Evolutionary conservation across 2,113 vertebrate genomes (phyloP), one percentile per base, ranked within the genome.

Genomic region (Numida meleagris): DNA sequence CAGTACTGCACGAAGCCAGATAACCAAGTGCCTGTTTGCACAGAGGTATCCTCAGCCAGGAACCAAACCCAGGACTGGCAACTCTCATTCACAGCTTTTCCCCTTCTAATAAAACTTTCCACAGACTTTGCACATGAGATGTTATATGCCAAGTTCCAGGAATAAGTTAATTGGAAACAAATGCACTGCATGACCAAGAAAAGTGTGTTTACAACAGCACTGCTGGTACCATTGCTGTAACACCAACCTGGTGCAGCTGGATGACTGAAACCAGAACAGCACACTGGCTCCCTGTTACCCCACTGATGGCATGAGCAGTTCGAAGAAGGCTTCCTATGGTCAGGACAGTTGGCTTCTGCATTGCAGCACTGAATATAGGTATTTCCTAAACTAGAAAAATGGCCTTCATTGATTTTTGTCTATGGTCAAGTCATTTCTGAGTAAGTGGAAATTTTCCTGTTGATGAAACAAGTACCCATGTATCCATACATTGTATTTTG

Each of bases 121-220:
- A 23, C 66, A 68, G 80, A 89, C 2, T 1, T 48, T 65, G 83
- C 57, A 70, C 76, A 81, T 79, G 55, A 84, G 63, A 81, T 92
- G 33, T 68, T 62, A 46, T 13, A 13, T 73, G 70, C 74, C 85
- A 80, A 45, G 43, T 93, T 71, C 90, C 86, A 95, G n/a, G 72
- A 67, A 94, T 40, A 88, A 93, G 29, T 67, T 74, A 63, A 80
- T 72, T 70, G 86, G 90, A 97, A 95, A 78, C 70, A 95, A 94
- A 90, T 79, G 61, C 51, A 19, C 48, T 62, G 43, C 43, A 88
- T 92, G 89, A 94, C 63, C 72, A 53, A 48, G 57, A 50, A 25
- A 93, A 91, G 65, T 23, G 61, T 81, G 57, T 86, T 91, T 88
- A 93, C 68, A 89, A 66, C 34, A 40, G 38, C 14, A 38, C 20